Percentiles rank a stretch among this genome's conserved stretches.
phyloP scores from a whole-genome alignment of 2,797 vertebrate genomes.

The Pangasius sanitwongsei region DNA sequence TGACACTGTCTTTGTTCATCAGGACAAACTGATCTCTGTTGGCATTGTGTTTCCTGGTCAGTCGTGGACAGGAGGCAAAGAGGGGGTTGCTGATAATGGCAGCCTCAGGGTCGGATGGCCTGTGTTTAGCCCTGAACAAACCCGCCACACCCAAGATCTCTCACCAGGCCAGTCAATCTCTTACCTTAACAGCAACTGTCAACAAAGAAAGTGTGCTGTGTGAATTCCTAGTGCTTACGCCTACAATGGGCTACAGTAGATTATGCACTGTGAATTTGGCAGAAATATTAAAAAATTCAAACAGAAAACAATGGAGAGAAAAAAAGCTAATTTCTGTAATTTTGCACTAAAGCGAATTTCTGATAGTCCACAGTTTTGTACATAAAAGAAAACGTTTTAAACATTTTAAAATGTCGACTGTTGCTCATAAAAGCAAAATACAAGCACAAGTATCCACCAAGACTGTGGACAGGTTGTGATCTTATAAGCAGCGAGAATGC shows the following conservation, averaged over 20 bases:
- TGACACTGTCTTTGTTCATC: constrained; percentile 7
- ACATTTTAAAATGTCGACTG: not conserved
- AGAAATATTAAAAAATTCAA: not conserved
- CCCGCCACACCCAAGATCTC: constrained; percentile 54
- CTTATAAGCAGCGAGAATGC: constrained; percentile 27
- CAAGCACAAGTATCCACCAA: not conserved
- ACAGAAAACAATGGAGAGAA: not conserved
- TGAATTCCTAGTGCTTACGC: constrained; percentile 8
- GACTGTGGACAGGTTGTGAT: constrained; percentile 3
- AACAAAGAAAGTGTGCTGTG: constrained; percentile 26
- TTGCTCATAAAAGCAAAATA: not conserved
- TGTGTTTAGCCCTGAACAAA: constrained; percentile 42
- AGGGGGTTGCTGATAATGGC: constrained; percentile 40
- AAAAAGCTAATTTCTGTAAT: not conserved
- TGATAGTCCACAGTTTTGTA: not conserved
- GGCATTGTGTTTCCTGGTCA: constrained; percentile 40
- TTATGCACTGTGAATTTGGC: not conserved
- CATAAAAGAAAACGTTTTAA: not conserved
- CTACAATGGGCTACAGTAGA: not conserved
- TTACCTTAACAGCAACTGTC: constrained; percentile 27
- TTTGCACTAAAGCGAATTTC: not conserved
- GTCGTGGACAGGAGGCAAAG: constrained; percentile 9
- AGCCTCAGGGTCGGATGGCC: constrained; percentile 12
- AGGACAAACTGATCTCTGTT: not conserved
- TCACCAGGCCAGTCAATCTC: not conserved